phyloP scores from a whole-genome alignment of 2,797 vertebrate species.

The Brachyrhaphis roseni region DNA sequence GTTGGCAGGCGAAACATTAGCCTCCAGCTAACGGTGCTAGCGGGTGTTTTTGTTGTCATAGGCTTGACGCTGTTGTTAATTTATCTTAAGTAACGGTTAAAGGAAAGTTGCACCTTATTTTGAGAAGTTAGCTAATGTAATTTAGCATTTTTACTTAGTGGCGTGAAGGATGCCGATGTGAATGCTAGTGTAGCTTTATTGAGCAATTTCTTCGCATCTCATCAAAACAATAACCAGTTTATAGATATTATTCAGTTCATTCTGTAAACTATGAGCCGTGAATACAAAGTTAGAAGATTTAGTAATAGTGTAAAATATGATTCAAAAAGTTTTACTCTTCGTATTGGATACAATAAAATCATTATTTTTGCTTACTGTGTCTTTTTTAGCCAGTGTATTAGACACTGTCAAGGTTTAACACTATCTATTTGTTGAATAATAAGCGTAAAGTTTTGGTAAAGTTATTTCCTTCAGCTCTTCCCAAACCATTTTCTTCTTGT shows the following conservation, averaged over 20 bases:
- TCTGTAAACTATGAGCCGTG: not conserved
- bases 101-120: not conserved
- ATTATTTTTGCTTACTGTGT: not conserved
- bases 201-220: not conserved
- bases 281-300: not conserved
- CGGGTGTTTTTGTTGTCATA: slow-evolving; percentile 38
- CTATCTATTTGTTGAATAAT: not conserved
- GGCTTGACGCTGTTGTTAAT: not conserved
- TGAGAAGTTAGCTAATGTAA: not conserved
- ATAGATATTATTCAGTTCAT: not conserved
- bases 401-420: not conserved
- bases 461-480: not conserved
- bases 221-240: not conserved
- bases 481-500: not conserved
- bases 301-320: not conserved
- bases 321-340: not conserved
- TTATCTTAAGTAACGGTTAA: not conserved
- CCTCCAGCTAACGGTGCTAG: slow-evolving; percentile 51
- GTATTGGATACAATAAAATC: not conserved
- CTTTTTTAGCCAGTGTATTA: not conserved
- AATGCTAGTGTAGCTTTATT: no score
- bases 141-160: not conserved
- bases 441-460: not conserved
- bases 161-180: not conserved
- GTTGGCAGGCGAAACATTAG: slow-evolving; percentile 40